A percentile compares a stretch with the other conserved stretches of the same genome.
Evolutionary conservation across 2,113 vertebrate species (phyloP).

Genomic region (Anarrhichthys ocellatus): DNA sequence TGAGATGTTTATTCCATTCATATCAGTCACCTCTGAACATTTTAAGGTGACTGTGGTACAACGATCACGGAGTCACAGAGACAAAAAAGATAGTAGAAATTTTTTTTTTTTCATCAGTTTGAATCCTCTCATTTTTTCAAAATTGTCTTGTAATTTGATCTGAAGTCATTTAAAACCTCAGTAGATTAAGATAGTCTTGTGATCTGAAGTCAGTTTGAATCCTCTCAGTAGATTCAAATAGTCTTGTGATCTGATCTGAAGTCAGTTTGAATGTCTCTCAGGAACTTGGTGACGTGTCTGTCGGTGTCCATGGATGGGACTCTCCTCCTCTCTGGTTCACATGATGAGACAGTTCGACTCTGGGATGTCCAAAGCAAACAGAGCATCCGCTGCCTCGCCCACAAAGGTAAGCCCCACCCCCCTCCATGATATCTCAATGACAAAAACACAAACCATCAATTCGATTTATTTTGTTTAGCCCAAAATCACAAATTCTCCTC

Average conservation of each 20-base stretch:
- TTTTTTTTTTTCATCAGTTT: too few species aligned
- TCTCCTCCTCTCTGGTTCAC: slow-evolving; percentile 92
- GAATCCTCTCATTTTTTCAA: too few species aligned
- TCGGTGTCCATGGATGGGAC: slow-evolving; percentile 94
- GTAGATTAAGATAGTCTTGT: neutral
- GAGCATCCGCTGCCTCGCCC: slow-evolving; percentile 88
- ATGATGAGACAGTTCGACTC: slow-evolving; percentile 91
- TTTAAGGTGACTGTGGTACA: too few species aligned
- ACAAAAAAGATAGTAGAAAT: too few species aligned
- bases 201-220: neutral
- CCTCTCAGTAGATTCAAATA: neutral
- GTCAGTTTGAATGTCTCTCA: slow-evolving; percentile 56
- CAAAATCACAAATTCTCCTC: too few species aligned
- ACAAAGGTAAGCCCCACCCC: slow-evolving; percentile 87
- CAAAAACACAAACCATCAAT: too few species aligned
- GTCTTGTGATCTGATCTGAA: neutral
- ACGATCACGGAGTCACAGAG: too few species aligned
- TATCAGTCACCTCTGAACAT: neutral
- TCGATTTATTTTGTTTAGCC: too few species aligned
- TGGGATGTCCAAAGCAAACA: slow-evolving; percentile 98
- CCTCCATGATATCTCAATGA: too few species aligned
- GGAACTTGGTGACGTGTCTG: slow-evolving; percentile 94
- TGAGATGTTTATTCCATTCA: slow-evolving; percentile 56
- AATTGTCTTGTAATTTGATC: neutral
- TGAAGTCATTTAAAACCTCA: neutral